Percentiles rank a stretch among this genome's conserved stretches.
These are phyloP conservation scores for Orthonychiurus folsomi DNA, from an alignment of 2,888 invertebrate species.

Conservation along the genomic window DNA sequence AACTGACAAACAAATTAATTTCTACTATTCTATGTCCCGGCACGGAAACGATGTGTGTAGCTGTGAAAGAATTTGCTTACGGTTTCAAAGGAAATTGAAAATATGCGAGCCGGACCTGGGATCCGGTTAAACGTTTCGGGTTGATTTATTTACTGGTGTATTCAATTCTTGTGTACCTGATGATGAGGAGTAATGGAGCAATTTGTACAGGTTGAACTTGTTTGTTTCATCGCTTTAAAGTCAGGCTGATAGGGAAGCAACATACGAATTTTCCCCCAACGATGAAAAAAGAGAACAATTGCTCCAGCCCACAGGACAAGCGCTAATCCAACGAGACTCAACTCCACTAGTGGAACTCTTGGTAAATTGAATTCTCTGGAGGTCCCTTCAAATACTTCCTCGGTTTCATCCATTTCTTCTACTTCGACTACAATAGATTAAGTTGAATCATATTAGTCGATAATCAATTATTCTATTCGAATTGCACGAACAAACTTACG, in stretches of 20 bases:
- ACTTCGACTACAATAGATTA: conserved; percentile 5
- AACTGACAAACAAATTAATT: not conserved
- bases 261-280: conserved; percentile 78
- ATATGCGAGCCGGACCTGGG: not conserved
- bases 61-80: no score
- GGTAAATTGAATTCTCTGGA: conserved; percentile 43
- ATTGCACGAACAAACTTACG: conserved; percentile 30
- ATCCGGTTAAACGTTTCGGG: not conserved
- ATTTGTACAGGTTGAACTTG: conserved; percentile 58
- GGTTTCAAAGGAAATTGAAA: not conserved
- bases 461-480: not conserved
- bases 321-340: conserved; percentile 75
- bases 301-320: conserved; percentile 78
- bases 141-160: not conserved
- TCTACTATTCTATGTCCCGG: no score
- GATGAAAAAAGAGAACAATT: conserved; percentile 73
- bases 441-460: not conserved
- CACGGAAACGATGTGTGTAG: no score
- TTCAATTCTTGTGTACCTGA: conserved; percentile 34
- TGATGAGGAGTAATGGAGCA: conserved; percentile 40
- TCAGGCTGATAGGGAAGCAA: conserved; percentile 75
- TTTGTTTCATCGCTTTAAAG: conserved; percentile 49
- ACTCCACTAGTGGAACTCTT: conserved; percentile 75
- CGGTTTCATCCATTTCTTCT: conserved; percentile 15
- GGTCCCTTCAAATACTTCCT: conserved; percentile 47